Base-by-base conservation (phyloP, 2,113 vertebrate species). In the Tetraodon nigroviridis region DNA sequence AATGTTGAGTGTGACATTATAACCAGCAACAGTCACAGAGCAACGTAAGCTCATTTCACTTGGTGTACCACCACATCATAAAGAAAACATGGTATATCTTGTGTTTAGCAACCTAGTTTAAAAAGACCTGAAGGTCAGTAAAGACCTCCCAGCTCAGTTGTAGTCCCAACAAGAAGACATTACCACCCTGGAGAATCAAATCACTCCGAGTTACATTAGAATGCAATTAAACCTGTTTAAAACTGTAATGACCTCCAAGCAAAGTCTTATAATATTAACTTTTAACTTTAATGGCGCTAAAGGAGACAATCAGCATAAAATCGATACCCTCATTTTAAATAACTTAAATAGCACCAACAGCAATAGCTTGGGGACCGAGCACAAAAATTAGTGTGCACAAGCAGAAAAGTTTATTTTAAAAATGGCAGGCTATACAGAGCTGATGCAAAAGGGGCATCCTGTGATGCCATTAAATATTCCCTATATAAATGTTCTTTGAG, bases 221-320 rank as follows among this genome's bases (percentile, higher is more conserved):
- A 66, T 37, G 53, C 22, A 55, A 63, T 61, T 44, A 69, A 29
- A 21, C 48, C 55, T 51, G 44, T 10, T 65, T 22, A 45, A 55
- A 37, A 20, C 53, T 8, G 14, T 55, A 6, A 14, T 41, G 29
- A 32, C 7, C 42, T 52, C 46, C 49, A 76, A 61, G 54, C 47
- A 65, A 66, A 73, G 46, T 11, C 64, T 64, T 64, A 69, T 64
- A 50, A 42, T 2, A n/a, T 44, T 61, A 64, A 52, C 51, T 54
- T 61, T 71, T 79, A 74, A 69, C 55, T 76, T 76, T 64, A 46
- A 79, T 0, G 17, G 68, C 42, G 56, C 3, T 47, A 20, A 17
- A 24, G 52, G 27, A 40, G 42, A 18, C 19, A 40, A 50, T 42
- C 62, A 55, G 66, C 67, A 65, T 66, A 64, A 27, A 40, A 45